These are phyloP conservation scores for Phalacrocorax pelagicus DNA, from an alignment of 2,113 vertebrate species.

Conservation along the genomic window DNA sequence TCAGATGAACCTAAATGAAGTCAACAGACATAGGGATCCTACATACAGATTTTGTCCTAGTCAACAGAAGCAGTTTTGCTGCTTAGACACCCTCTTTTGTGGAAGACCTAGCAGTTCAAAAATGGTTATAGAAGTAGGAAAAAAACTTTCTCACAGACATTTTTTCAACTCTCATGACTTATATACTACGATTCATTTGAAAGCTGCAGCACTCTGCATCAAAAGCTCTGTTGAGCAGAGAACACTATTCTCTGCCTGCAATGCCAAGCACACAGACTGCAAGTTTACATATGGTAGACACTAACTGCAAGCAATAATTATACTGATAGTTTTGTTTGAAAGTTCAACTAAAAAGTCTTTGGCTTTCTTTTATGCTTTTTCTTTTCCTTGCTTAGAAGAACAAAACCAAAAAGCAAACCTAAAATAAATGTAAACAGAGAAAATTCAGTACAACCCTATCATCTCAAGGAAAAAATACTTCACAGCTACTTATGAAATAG, in stretches of 20 bases:
- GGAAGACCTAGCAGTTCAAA: neutral
- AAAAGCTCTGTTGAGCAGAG: neutral
- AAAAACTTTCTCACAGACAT: neutral
- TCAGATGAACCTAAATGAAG: neutral
- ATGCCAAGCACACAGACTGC: neutral
- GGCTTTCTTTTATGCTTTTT: neutral
- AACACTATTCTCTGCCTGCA: neutral
- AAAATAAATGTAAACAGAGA: neutral
- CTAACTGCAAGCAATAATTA: neutral
- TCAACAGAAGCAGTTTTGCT: neutral
- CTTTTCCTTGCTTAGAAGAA: neutral
- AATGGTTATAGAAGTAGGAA: neutral
- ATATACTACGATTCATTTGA: neutral
- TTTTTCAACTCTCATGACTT: neutral
- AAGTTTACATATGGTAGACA: neutral
- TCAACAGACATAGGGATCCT: neutral
- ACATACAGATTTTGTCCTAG: neutral
- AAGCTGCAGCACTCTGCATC: neutral
- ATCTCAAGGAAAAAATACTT: neutral
- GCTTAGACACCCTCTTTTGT: neutral
- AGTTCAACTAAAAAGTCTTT: neutral
- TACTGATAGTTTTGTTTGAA: neutral
- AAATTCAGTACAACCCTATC: neutral
- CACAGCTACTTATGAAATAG: neutral
- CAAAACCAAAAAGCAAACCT: neutral